Evolutionary conservation across 2,113 vertebrate species (phyloP).

Genomic region (Vicugna pacos): DNA sequence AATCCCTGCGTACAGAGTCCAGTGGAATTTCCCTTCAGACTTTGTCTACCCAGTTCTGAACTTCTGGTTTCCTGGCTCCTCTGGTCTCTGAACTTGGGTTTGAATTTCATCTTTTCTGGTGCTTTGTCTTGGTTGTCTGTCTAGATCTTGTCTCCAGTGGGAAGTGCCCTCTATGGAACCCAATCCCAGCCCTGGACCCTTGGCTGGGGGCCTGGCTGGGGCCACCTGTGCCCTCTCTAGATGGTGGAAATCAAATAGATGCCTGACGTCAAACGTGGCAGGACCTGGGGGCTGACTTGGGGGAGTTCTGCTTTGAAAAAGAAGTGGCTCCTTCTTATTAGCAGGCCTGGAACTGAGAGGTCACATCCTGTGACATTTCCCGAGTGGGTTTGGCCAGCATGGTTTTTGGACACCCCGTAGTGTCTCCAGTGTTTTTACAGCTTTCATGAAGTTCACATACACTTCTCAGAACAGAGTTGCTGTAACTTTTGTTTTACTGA

Average conservation of each 20-base stretch:
- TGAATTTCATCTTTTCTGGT: neutral
- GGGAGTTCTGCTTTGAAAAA: neutral
- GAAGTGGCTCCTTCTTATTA: neutral
- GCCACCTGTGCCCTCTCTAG: neutral
- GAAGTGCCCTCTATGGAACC: neutral
- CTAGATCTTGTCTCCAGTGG: neutral
- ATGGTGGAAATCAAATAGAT: neutral
- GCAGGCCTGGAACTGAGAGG: neutral
- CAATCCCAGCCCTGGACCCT: neutral
- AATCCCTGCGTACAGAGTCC: neutral
- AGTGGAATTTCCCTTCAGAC: neutral
- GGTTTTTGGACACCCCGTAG: neutral
- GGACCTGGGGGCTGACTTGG: neutral
- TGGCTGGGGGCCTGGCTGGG: neutral
- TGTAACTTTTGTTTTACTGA: slow-evolving; percentile 50
- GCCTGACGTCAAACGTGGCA: neutral
- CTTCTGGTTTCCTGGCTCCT: neutral
- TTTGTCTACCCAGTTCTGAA: neutral
- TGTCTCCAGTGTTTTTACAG: neutral
- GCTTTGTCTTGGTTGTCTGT: neutral
- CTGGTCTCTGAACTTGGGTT: neutral
- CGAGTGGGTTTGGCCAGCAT: neutral
- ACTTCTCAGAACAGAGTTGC: neutral
- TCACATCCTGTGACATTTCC: neutral
- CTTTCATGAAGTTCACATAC: neutral